Base-by-base conservation (phyloP, 1,140 invertebrate genomes). In the Diorhabda sublineata region DNA sequence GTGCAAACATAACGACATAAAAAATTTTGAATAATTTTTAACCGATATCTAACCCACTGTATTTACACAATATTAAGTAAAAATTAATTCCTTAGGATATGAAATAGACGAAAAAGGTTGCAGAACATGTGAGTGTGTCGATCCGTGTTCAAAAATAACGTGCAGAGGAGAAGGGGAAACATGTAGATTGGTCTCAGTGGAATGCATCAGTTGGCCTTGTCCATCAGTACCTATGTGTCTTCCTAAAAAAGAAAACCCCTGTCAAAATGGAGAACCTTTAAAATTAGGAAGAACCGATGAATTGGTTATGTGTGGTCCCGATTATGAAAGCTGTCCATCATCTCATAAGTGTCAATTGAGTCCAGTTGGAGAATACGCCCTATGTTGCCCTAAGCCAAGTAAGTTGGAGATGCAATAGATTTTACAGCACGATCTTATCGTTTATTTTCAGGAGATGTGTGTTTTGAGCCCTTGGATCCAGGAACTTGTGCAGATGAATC, bases 331-430 rank as follows among this genome's bases (percentile, higher is more conserved):
- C 5, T 95, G 93, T 74, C 93, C 93, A 3, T 91, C 90, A 3
- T 91, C 91, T 2, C 92, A 94, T 81, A 92, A 91, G 71, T 95
- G 93, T 74, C 89, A 92, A 73, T 83, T 94, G 61, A 91, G 91
- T 70, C 92, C 92, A 1, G 85, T 93, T 26, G 89, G 90, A 74
- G 89, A 92, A 75, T 89, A 89, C 72, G 88, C 89, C 2, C 89
- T 94, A 2, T 94, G 93, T 81, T 95, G 92, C 79, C 90, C 91
- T 5, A 95, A 94, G 78, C 91, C 92, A 61, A 83, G 88, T 89
- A 79, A 84, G 84, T 69, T n/a, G 26, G 4, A 3, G 8, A 42
- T 4, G 42, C 11, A 11, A 6, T 42, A 6, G 26, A 26, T 26
- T 26, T 26, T 26, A 26, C 26, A 26, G 26, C 26, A 26, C 26